phyloP scores from a whole-genome alignment of 2,797 vertebrate species.

The Botia almorhae region DNA sequence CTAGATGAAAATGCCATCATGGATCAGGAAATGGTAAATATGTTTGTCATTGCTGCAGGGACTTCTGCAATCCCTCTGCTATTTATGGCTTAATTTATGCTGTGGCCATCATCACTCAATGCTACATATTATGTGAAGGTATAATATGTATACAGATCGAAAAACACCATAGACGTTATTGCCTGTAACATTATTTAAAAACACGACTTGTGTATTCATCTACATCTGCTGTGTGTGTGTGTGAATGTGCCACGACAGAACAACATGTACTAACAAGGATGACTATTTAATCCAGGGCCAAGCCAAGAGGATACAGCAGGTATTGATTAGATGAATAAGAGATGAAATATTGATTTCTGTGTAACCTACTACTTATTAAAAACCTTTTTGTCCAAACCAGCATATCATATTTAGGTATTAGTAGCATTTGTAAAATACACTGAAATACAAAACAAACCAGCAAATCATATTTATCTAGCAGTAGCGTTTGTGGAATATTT shows the following conservation, averaged over 20 bases:
- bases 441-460: neutral
- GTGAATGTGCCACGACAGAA: conserved; percentile 98
- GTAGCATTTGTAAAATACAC: neutral
- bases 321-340: conserved; percentile 63
- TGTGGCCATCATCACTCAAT: conserved; percentile 89
- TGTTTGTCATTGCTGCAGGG: conserved; percentile 86
- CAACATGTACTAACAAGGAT: conserved; percentile 87
- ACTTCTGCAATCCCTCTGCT: conserved; percentile 89
- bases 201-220: conserved; percentile 7
- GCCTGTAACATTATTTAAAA: neutral
- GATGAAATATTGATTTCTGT: neutral
- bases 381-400: neutral
- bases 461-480: neutral
- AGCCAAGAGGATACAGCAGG: conserved; percentile 92
- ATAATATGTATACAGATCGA: neutral
- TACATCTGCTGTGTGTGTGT: conserved; percentile 84
- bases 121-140: conserved; percentile 82
- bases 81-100: conserved; percentile 89
- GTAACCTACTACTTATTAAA: neutral
- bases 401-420: neutral
- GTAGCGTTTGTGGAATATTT: neutral
- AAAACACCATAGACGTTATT: neutral
- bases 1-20: conserved; percentile 66
- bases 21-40: conserved; percentile 89
- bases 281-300: conserved; percentile 93